These are phyloP conservation scores for Nycticorax nycticorax DNA, from an alignment of 2,113 vertebrate genomes.

Conservation along the genomic window DNA sequence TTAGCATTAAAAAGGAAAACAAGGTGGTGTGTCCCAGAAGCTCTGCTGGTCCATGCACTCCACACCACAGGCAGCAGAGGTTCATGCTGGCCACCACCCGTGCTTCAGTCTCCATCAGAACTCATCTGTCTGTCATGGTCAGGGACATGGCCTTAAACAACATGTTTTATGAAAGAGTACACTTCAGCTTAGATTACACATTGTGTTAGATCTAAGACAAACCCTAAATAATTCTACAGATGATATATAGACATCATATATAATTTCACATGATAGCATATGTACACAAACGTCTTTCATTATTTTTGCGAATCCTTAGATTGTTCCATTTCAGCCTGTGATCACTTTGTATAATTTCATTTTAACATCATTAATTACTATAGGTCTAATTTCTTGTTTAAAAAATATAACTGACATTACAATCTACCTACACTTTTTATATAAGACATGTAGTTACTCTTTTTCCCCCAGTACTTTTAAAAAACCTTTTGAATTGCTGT, in stretches of 20 bases:
- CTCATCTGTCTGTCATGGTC: background rate
- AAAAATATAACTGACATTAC: background rate
- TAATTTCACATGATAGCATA: background rate
- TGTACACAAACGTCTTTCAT: background rate
- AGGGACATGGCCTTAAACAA: background rate
- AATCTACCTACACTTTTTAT: background rate
- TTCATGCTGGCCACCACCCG: fast-evolving
- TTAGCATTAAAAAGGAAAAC: background rate
- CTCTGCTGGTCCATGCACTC: background rate
- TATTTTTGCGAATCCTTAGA: background rate
- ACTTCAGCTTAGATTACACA: background rate
- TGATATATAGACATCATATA: background rate
- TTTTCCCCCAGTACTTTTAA: background rate
- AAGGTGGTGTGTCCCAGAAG: background rate
- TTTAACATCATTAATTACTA: background rate
- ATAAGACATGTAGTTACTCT: background rate
- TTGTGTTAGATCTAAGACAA: background rate
- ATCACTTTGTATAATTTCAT: background rate
- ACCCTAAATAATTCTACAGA: background rate
- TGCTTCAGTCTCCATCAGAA: background rate
- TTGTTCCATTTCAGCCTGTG: background rate
- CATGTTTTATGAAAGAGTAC: background rate
- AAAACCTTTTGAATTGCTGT: constrained; percentile 7
- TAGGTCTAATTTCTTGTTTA: background rate
- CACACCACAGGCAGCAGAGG: background rate